Evolutionary conservation across 2,113 vertebrate genomes (phyloP).

Genomic region (Dipodomys merriami): DNA sequence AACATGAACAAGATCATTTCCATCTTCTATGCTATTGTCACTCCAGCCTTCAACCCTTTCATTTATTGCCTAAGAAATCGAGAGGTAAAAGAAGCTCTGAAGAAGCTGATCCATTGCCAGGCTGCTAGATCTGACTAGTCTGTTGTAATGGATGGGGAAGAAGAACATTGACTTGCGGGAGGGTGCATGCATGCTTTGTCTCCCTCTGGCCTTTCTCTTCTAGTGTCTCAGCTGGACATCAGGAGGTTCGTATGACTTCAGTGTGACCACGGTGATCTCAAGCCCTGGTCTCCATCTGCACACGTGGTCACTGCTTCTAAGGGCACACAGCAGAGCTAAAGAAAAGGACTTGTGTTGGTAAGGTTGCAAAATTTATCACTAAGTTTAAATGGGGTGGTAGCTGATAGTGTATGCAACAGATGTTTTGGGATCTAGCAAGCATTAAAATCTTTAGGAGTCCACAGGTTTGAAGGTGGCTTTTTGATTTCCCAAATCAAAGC

Average conservation of each 20-base stretch:
- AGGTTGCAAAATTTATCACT: neutral
- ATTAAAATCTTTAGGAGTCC: neutral
- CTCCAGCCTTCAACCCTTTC: slow-evolving; percentile 81
- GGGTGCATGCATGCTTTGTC: neutral
- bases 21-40: slow-evolving; percentile 80
- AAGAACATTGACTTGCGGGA: neutral
- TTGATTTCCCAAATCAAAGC: neutral
- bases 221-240: neutral
- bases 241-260: no score
- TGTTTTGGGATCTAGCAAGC: neutral
- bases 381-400: neutral
- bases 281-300: no score
- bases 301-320: neutral
- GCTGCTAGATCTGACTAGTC: neutral
- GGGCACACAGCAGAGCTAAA: neutral
- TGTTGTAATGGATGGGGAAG: neutral
- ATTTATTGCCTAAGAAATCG: slow-evolving; percentile 82
- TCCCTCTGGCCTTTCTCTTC: neutral
- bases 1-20: slow-evolving; percentile 81
- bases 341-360: neutral
- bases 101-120: slow-evolving; percentile 63
- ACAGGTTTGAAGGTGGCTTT: neutral
- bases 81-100: slow-evolving; percentile 78
- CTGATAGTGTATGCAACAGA: neutral
- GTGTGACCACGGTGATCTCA: no score